A percentile compares a stretch with the other conserved stretches of the same genome.
phyloP scores from a whole-genome alignment of 2,888 invertebrate species.

The Coleophora flavipennella region DNA sequence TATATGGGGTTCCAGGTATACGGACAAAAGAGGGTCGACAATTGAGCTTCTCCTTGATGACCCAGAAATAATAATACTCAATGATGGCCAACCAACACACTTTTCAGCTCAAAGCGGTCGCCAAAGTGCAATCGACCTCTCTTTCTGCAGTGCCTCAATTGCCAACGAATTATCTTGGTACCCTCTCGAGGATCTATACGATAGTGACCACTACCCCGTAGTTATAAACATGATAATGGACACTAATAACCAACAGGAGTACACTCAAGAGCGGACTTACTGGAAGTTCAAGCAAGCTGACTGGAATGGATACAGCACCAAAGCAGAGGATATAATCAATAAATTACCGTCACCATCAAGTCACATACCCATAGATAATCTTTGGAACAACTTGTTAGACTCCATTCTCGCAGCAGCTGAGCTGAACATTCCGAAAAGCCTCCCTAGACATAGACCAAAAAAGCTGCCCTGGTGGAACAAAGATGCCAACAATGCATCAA shows the following conservation, averaged over 20 bases:
- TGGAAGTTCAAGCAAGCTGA: slow-evolving; percentile 7
- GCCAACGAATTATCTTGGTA: slow-evolving; percentile 15
- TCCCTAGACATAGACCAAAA: neutral
- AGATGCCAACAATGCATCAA: slow-evolving; percentile 4
- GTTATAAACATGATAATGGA: slow-evolving; percentile 1
- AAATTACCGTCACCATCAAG: neutral
- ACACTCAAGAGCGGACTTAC: slow-evolving; percentile 1
- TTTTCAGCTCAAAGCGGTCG: slow-evolving; percentile 8
- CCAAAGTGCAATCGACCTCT: slow-evolving; percentile 10
- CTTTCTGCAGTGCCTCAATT: slow-evolving; percentile 13
- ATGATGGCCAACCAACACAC: slow-evolving; percentile 9
- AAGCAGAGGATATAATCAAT: slow-evolving; percentile 3
- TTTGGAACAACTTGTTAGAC: neutral
- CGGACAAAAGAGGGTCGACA: no score
- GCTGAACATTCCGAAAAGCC: neutral
- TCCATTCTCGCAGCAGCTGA: neutral
- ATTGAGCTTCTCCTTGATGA: no score
- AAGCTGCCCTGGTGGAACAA: slow-evolving; percentile 5
- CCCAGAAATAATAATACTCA: slow-evolving; percentile 2
- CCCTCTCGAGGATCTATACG: slow-evolving; percentile 13
- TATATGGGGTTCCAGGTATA: no score
- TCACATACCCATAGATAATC: neutral
- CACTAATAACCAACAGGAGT: neutral
- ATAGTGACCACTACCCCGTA: slow-evolving; percentile 14
- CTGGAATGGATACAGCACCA: slow-evolving; percentile 2